Base-by-base conservation (phyloP, 2,113 vertebrate genomes). In the Phalacrocorax brasilianus region DNA sequence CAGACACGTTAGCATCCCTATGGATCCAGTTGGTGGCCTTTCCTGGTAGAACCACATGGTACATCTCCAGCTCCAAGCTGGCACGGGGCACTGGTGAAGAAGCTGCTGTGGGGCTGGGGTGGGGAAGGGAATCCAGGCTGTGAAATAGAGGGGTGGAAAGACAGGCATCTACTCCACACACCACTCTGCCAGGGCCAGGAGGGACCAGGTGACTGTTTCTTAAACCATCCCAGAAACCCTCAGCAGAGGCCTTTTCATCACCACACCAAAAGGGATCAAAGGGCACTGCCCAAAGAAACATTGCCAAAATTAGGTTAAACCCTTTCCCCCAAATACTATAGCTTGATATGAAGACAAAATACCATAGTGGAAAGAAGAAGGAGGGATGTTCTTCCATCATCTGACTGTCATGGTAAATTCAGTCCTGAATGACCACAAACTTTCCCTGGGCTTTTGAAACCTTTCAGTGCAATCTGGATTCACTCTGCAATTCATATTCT, bases 391-490 rank as follows among this genome's bases (percentile, higher is more conserved):
- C 61, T 21, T 79, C 63, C 1, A 2, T 71, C 4, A 6, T 70
- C 67, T 78, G 59, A 83, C 58, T 59, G 42, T 45, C 42, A 73
- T 3, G 6, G 35, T 62, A 78, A 89, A 85, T 76, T 68, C 80
- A 73, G 45, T 82, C 91, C 81, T 68, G 68, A 73, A 73, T 62
- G 66, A 85, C 89, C 83, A 70, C 77, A 91, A 73, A 52, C 78
- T 92, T 85, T 73, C 58, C 50, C 55, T 55, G 55, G 38, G 62
- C 38, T 95, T 71, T 93, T 82, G 67, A 91, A 87, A 89, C 16
- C 73, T 82, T 85, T 76, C 77, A 85, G 23, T 70, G 42, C n/a
- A 88, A 88, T 76, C 38, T 85, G 68, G 74, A 76, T 95, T 92
- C 79, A 56, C 19, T 81, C 83, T 92, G 76, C 44, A 72, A 78